Percentiles rank a stretch among this genome's conserved stretches.
Conservation (phyloP, 2,888 invertebrate species). For the Drosophila macrothrix region DNA sequence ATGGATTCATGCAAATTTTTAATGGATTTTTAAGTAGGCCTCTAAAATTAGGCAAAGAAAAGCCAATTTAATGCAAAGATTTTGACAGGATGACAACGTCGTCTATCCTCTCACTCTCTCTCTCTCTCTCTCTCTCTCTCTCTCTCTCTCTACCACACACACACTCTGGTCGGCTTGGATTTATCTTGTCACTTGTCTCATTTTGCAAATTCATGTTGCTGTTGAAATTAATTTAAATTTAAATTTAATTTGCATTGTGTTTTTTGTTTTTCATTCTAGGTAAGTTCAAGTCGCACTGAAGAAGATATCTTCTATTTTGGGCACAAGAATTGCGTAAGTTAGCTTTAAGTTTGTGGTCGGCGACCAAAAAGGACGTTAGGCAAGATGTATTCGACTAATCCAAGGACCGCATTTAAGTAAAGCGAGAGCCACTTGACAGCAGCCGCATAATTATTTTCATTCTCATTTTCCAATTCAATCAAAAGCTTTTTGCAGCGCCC, state of each 20-base stretch:
- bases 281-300: conserved; percentile 55
- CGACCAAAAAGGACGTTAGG: conserved; percentile 15
- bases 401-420: conserved; percentile 28
- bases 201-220: conserved; percentile 43
- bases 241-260: conserved; percentile 60
- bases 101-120: background rate
- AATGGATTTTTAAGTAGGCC: conserved; percentile 82
- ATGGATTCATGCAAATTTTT: conserved; percentile 81
- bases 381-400: conserved; percentile 21
- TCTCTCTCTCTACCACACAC: background rate
- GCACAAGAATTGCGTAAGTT: conserved; percentile 28
- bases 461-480: conserved; percentile 72
- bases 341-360: conserved; percentile 18
- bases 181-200: conserved; percentile 47
- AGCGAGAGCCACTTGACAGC: conserved; percentile 52
- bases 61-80: conserved; percentile 74
- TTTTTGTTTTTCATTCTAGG: conserved; percentile 57
- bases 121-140: background rate
- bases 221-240: conserved; percentile 66
- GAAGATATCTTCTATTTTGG: background rate
- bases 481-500: conserved; percentile 48
- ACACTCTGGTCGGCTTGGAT: conserved; percentile 1
- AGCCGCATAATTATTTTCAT: conserved; percentile 74
- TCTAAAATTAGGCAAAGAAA: conserved; percentile 76
- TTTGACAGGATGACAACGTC: conserved; percentile 50